phyloP scores from a whole-genome alignment of 2,113 vertebrate species.

The Urocitellus parryii region DNA sequence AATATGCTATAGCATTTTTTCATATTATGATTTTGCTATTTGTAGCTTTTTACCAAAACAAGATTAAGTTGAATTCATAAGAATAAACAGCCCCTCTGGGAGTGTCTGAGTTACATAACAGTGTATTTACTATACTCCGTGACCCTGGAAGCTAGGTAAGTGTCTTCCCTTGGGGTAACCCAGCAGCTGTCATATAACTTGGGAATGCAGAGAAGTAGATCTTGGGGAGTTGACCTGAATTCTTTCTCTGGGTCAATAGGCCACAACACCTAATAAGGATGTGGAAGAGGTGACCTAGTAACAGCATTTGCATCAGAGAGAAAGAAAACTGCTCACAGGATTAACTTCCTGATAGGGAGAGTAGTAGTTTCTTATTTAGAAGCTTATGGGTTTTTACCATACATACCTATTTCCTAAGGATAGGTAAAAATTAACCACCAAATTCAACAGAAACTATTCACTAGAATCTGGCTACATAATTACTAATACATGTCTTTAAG shows the following conservation, averaged over 20 bases:
- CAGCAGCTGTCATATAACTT: neutral
- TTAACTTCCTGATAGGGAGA: neutral
- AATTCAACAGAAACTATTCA: conserved; percentile 22
- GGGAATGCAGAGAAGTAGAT: neutral
- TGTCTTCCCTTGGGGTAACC: neutral
- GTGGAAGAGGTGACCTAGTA: neutral
- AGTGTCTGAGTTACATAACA: neutral
- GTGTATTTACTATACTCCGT: neutral
- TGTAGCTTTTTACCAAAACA: conserved; percentile 45
- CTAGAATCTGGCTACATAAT: neutral
- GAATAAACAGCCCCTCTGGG: neutral
- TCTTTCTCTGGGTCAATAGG: neutral
- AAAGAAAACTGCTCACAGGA: conserved; percentile 35
- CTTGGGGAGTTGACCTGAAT: neutral
- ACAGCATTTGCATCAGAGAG: neutral
- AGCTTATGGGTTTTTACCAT: neutral
- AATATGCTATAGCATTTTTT: neutral
- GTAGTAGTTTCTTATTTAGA: neutral
- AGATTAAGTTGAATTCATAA: neutral
- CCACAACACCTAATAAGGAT: conserved; percentile 32
- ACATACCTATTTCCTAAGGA: neutral
- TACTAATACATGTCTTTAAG: neutral
- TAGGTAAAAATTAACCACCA: neutral
- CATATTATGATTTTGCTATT: neutral
- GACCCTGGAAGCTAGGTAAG: neutral